These are phyloP conservation scores for Myotis daubentonii DNA, from an alignment of 2,797 vertebrate genomes.

Conservation along the genomic window DNA sequence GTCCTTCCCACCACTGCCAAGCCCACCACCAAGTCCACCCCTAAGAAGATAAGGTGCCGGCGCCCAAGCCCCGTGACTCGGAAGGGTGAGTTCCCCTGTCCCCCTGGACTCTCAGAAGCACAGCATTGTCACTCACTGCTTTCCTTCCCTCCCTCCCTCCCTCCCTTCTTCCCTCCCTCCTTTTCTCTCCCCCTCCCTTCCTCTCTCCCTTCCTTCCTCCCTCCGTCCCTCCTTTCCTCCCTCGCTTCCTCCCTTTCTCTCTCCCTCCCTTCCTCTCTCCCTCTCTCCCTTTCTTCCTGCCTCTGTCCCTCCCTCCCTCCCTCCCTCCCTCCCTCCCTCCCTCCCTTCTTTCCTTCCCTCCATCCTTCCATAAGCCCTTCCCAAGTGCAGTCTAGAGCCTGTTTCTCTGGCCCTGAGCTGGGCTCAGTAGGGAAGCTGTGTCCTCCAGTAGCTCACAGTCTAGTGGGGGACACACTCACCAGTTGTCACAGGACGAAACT, in stretches of 20 bases:
- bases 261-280: no score
- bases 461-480: neutral
- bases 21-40: conserved; percentile 51
- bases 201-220: no score
- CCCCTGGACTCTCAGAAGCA: neutral
- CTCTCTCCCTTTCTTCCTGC: neutral
- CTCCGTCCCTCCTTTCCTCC: neutral
- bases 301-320: neutral
- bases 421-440: neutral
- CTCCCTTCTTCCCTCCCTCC: neutral
- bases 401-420: neutral
- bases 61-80: accelerated
- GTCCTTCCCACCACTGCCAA: conserved; percentile 60
- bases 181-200: neutral
- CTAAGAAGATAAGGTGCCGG: conserved; percentile 41
- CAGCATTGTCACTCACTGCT: no score
- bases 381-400: neutral
- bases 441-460: neutral
- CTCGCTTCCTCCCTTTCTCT: neutral
- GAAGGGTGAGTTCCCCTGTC: conserved; percentile 58
- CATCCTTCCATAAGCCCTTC: neutral
- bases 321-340: neutral
- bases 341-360: neutral
- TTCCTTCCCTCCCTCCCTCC: neutral
- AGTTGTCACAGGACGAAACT: neutral